Evolutionary conservation across 92 coral and sea anemone genomes (phyloP).

Genomic region (Parazoanthus darwini): DNA sequence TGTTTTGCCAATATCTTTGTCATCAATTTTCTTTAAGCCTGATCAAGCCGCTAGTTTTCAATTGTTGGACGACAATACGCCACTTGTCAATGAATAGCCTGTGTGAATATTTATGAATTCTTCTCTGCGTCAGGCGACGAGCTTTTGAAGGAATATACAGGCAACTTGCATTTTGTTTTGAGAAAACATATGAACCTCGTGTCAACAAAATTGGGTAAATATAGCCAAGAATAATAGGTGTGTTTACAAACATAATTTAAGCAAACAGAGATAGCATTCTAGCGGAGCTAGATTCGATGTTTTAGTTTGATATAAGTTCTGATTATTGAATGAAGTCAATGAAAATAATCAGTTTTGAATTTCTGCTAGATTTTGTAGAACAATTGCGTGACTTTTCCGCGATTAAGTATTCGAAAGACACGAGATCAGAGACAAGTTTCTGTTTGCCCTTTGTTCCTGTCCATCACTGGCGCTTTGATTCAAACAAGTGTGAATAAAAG

Average conservation of each 20-base stretch:
- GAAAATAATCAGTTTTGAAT: not conserved
- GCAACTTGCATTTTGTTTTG: constrained; percentile 32
- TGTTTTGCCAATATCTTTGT: constrained; percentile 24
- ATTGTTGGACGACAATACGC: constrained; percentile 14
- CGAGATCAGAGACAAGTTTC: not conserved
- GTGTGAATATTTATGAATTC: constrained; percentile 37
- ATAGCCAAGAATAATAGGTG: constrained; percentile 12
- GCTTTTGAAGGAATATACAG: not conserved
- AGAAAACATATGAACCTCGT: constrained; percentile 31
- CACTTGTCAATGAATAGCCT: constrained; percentile 28
- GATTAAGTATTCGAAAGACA: constrained; percentile 19
- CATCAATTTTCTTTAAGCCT: not conserved
- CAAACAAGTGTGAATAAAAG: constrained; percentile 23
- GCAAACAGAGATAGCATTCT: constrained; percentile 30
- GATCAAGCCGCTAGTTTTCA: constrained; percentile 12
- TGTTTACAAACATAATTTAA: constrained; percentile 41
- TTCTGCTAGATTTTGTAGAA: not conserved
- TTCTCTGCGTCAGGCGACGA: constrained; percentile 13
- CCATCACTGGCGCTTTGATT: constrained; percentile 13
- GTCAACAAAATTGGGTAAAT: constrained; percentile 23
- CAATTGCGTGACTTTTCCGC: constrained; percentile 16
- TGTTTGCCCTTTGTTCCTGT: constrained; percentile 14
- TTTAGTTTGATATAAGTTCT: not conserved
- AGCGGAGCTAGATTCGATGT: constrained; percentile 17
- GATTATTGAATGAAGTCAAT: not conserved